These are phyloP conservation scores for Cebus imitator DNA, from an alignment of 2,113 vertebrate species.

Conservation along the genomic window DNA sequence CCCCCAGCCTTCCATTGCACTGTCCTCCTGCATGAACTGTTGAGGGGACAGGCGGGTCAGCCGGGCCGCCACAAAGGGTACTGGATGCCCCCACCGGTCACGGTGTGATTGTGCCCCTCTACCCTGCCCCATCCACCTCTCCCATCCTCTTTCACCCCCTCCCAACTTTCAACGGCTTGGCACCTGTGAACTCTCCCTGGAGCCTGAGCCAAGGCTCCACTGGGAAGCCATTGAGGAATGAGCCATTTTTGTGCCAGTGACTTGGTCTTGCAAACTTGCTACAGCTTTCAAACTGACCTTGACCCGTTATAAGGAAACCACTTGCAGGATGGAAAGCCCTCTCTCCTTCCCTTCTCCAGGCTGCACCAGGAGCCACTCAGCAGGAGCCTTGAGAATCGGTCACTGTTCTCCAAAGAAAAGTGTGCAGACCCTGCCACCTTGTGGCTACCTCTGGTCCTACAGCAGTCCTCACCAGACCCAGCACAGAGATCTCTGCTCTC, in stretches of 20 bases:
- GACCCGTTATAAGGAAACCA: background rate
- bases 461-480: background rate
- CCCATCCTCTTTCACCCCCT: background rate
- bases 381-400: background rate
- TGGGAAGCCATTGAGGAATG: background rate
- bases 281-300: slow-evolving; percentile 51
- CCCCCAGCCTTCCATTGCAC: background rate
- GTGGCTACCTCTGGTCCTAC: slow-evolving; percentile 66
- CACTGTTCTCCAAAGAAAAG: background rate
- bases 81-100: background rate
- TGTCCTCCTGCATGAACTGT: background rate
- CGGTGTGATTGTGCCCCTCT: rapidly evolving
- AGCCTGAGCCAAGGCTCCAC: background rate
- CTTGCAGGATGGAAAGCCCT: slow-evolving; percentile 10
- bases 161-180: background rate
- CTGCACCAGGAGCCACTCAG: background rate
- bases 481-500: rapidly evolving
- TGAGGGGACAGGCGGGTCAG: rapidly evolving
- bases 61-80: background rate
- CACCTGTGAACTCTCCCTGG: background rate
- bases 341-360: slow-evolving; percentile 54
- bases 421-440: slow-evolving; percentile 77
- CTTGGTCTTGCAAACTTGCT: background rate
- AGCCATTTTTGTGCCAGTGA: background rate
- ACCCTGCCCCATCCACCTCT: too few relatives aligned